These are phyloP conservation scores for Nyctereutes procyonoides DNA, from an alignment of 2,113 vertebrate genomes.

Conservation along the genomic window DNA sequence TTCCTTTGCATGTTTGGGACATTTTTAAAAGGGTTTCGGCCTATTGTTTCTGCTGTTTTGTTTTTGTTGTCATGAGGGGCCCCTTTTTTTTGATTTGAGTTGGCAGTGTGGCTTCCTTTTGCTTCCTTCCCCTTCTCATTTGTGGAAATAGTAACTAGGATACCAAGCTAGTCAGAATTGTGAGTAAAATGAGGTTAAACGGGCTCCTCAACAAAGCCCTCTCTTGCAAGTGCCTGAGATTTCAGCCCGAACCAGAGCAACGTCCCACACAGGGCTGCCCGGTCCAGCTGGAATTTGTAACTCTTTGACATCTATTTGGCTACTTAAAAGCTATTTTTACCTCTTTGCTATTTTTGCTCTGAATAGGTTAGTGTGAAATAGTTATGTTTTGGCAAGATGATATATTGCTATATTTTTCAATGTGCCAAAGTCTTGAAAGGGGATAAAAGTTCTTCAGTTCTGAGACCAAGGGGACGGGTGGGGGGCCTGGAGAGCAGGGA, in stretches of 20 bases:
- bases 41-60: background rate
- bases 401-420: constrained; percentile 39
- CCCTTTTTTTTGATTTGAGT: constrained; percentile 57
- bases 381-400: constrained; percentile 53
- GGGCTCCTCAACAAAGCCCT: background rate
- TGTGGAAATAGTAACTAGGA: constrained; percentile 75
- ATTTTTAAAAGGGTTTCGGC: background rate
- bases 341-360: constrained; percentile 63
- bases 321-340: constrained; percentile 58
- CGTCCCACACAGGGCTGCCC: background rate
- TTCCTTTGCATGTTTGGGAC: background rate
- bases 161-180: constrained; percentile 38
- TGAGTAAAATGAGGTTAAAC: constrained; percentile 56
- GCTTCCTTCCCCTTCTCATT: constrained; percentile 61
- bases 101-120: constrained; percentile 41
- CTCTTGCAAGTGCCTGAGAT: background rate
- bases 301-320: constrained; percentile 28
- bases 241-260: constrained; percentile 28
- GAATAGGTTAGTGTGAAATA: constrained; percentile 61
- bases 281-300: constrained; percentile 38
- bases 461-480: background rate
- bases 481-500: background rate
- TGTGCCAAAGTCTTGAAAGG: constrained; percentile 7
- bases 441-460: background rate
- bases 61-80: background rate